phyloP scores from a whole-genome alignment of 2,888 invertebrate species.

The Limnephilus marmoratus region DNA sequence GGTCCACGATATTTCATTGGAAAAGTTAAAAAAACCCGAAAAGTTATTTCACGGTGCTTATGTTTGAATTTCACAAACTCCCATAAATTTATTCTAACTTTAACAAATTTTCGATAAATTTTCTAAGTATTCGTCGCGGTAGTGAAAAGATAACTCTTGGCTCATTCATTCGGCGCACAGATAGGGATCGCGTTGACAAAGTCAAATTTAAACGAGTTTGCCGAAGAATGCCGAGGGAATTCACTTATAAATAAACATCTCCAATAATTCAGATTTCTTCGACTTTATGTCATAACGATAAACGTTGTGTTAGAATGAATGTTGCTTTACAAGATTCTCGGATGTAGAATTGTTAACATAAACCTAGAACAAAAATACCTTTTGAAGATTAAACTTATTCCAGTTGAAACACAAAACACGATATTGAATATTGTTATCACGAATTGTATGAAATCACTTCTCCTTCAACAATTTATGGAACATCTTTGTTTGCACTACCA shows the following conservation, averaged over 20 bases:
- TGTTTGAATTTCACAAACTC: neutral
- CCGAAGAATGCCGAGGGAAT: constrained; percentile 34
- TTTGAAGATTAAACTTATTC: neutral
- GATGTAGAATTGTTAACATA: neutral
- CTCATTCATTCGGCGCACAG: neutral
- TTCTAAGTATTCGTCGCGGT: neutral
- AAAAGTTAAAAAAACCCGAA: neutral
- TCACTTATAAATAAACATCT: constrained; percentile 30
- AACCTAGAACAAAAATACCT: neutral
- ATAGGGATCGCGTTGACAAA: constrained; percentile 28
- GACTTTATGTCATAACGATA: neutral
- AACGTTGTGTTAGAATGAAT: neutral
- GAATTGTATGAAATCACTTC: no score
- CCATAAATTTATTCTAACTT: neutral
- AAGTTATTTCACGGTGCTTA: neutral
- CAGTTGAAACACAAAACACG: neutral
- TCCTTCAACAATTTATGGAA: no score
- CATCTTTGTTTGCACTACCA: no score
- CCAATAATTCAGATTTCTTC: neutral
- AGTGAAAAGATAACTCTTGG: constrained; percentile 2
- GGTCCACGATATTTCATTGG: neutral
- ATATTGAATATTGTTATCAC: neutral
- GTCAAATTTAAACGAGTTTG: constrained; percentile 41
- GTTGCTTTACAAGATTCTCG: neutral
- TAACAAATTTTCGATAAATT: neutral